These are phyloP conservation scores for Lithobates pipiens DNA, from an alignment of 2,797 vertebrate genomes.

Conservation along the genomic window DNA sequence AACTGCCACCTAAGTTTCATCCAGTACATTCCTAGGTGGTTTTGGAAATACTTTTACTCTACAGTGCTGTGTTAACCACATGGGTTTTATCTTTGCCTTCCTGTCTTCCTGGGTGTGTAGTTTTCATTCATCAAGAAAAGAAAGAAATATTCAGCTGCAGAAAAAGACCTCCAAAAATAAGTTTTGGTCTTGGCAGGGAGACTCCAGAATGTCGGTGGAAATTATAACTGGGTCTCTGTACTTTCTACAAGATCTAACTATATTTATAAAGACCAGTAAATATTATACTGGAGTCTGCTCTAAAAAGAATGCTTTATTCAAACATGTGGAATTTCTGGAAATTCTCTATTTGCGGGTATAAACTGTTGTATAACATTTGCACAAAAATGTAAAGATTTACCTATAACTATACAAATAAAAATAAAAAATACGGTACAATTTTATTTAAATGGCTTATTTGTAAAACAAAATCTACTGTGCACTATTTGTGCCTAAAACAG, in stretches of 20 bases:
- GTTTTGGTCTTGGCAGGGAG: slow-evolving; percentile 8
- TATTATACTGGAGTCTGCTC: neutral
- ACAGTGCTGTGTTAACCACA: neutral
- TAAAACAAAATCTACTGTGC: too few species aligned
- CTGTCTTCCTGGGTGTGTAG: slow-evolving; percentile 41
- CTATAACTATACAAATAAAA: neutral
- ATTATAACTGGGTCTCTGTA: neutral
- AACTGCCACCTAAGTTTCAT: neutral
- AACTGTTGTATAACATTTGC: neutral
- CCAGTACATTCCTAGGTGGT: neutral
- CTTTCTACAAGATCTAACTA: neutral
- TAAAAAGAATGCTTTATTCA: neutral
- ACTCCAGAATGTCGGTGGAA: neutral
- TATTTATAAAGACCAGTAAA: slow-evolving; percentile 22
- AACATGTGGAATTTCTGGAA: neutral
- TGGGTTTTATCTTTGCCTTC: neutral
- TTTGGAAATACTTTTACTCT: neutral
- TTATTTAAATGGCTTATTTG: too few species aligned
- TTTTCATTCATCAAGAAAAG: slow-evolving; percentile 15
- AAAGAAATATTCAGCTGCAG: neutral
- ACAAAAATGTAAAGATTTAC: neutral
- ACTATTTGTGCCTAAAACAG: too few species aligned
- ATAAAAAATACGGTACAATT: too few species aligned
- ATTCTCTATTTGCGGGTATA: neutral
- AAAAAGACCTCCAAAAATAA: slow-evolving; percentile 24